Evolutionary conservation across 2,888 invertebrate species (phyloP).

Genomic region (Polydrusus cervinus): DNA sequence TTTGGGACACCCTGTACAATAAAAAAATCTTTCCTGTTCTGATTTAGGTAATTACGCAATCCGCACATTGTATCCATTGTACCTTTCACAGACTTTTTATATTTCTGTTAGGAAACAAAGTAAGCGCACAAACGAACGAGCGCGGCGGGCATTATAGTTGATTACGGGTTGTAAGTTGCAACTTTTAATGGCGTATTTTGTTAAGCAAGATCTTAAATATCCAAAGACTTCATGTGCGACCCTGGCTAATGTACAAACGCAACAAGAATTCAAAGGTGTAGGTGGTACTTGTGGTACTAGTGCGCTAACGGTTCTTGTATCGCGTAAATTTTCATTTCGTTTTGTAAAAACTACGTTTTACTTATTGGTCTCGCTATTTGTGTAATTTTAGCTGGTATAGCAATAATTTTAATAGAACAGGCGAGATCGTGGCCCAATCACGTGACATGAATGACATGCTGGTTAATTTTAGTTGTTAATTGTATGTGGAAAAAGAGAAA

Average conservation of each 20-base stretch:
- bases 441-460: no score
- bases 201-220: slow-evolving; percentile 68
- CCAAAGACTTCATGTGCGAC: slow-evolving; percentile 67
- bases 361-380: slow-evolving; percentile 48
- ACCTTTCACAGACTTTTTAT: no score
- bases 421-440: no score
- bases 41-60: no score
- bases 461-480: no score
- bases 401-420: no score
- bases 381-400: slow-evolving; percentile 47
- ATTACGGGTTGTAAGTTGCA: slow-evolving; percentile 67
- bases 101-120: no score
- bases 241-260: slow-evolving; percentile 64
- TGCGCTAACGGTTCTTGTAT: slow-evolving; percentile 53
- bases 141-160: slow-evolving; percentile 59
- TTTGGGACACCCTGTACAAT: no score
- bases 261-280: slow-evolving; percentile 53
- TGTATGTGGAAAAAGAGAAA: no score
- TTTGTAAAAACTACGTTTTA: slow-evolving; percentile 45
- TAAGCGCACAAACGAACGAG: no score
- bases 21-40: no score
- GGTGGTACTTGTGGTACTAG: slow-evolving; percentile 47
- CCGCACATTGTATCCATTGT: no score
- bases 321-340: slow-evolving; percentile 55
- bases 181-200: slow-evolving; percentile 69